phyloP scores from a whole-genome alignment of 2,888 invertebrate species.

The Cremastobaeus sp. region DNA sequence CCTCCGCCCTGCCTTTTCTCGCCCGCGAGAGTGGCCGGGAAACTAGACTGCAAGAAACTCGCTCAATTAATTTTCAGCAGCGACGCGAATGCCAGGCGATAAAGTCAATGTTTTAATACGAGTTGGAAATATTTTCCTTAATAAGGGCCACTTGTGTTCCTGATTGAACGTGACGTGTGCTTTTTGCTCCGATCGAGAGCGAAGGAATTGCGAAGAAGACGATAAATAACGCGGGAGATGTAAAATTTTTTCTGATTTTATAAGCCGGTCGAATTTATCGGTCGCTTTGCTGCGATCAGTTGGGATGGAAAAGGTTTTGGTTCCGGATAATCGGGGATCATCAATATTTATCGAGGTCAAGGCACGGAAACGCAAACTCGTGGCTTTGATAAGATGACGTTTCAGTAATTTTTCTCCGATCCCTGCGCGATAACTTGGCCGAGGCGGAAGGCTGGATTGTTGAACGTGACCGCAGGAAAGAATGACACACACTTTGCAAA shows the following conservation, averaged over 20 bases:
- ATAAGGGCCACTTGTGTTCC: constrained; percentile 53
- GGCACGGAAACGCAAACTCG: neutral
- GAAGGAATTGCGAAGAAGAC: constrained; percentile 16
- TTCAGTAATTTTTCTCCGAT: constrained; percentile 5
- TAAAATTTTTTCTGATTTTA: constrained; percentile 23
- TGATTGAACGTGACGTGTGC: constrained; percentile 24
- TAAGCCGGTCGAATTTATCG: constrained; percentile 25
- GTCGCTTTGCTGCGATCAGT: too few species aligned
- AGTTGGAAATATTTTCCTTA: constrained; percentile 43
- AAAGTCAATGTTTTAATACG: constrained; percentile 34
- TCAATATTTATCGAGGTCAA: constrained; percentile 23
- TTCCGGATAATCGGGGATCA: neutral
- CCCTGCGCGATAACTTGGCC: neutral
- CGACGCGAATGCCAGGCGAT: constrained; percentile 29
- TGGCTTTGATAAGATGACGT: constrained; percentile 17
- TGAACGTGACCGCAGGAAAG: too few species aligned
- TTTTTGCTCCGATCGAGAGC: constrained; percentile 16
- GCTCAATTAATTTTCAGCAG: constrained; percentile 48
- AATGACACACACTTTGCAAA: too few species aligned
- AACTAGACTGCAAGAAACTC: too few species aligned
- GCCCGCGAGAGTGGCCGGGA: too few species aligned
- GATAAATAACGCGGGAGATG: constrained; percentile 37
- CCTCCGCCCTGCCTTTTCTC: neutral
- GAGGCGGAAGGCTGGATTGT: neutral
- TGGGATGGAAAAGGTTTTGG: constrained; percentile 7